Evolutionary conservation across 2,113 vertebrate genomes (phyloP).

Genomic region (Pongo pygmaeus): DNA sequence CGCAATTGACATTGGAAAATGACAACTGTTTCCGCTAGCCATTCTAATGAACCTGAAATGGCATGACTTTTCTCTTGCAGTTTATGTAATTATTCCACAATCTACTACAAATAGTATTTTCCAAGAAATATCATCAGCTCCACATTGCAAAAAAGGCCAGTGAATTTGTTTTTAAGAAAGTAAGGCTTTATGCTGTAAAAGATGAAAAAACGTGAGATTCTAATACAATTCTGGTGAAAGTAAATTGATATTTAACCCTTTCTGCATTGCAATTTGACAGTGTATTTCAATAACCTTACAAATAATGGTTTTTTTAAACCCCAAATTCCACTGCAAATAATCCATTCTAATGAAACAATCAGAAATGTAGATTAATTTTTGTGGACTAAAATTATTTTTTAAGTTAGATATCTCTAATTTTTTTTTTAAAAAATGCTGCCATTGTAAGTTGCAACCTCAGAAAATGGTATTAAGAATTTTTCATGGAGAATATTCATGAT

Average conservation of each 20-base stretch:
- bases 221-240: not conserved
- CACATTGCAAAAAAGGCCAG: not conserved
- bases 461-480: not conserved
- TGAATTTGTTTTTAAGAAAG: constrained; percentile 22
- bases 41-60: constrained; percentile 42
- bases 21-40: constrained; percentile 9
- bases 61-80: constrained; percentile 7
- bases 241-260: not conserved
- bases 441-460: not conserved
- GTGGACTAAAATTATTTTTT: constrained; percentile 39
- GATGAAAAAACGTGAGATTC: not conserved
- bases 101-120: constrained; percentile 30
- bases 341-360: not conserved
- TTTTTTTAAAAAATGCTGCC: not conserved
- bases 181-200: not conserved
- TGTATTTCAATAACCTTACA: not conserved
- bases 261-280: not conserved
- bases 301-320: not conserved
- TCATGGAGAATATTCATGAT: not conserved
- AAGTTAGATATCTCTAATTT: not conserved
- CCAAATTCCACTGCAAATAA: not conserved
- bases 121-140: not conserved
- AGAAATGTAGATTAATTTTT: not conserved
- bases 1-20: constrained; percentile 26
- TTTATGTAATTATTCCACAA: constrained; percentile 42